Evolutionary conservation across 2,888 invertebrate genomes (phyloP), one percentile per base, ranked within the genome.

Genomic region (Acanthosepion pharaonis): DNA sequence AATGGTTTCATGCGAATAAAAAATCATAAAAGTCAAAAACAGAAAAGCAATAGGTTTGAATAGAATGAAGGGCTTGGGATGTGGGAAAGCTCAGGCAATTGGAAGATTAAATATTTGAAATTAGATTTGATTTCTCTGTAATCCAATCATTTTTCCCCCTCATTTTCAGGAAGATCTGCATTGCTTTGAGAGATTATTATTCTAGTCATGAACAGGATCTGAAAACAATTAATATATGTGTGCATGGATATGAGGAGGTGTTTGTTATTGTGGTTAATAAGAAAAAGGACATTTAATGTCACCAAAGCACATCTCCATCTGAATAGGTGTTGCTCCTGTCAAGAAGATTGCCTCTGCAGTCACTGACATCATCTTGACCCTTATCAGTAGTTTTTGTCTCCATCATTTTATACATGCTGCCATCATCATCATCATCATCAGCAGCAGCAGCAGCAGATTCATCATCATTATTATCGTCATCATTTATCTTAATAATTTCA

Each of bases 91-190:
- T 33, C 33, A 78, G 15, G 78, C n/a, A 78, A 78, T 78, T 78
- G 78, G n/a, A 78, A 78, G 78, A 78, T 78, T 78, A 78, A 78
- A 78, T 78, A 78, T 78, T 78, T 78, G n/a, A 78, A 78, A 78
- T 78, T 78, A 78, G 78, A 78, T 78, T 78, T 78, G 78, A 78
- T 78, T 78, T n/a, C 78, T 78, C 78, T 33, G 15, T 78, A 78
- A 78, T 78, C 78, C 78, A 78, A 78, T 78, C 78, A 78, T 78
- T 78, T n/a, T n/a, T 18, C 59, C 20, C n/a, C 18, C n/a, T 78
- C n/a, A 15, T 33, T 78, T 78, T 78, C 78, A n/a, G 78, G 11
- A 33, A 78, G 78, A 78, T 78, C n/a, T 1, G 78, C 78, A 78
- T 5, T 15, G 15, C 78, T 15, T 78, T 4, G n/a, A 4, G n/a